Evolutionary conservation across 2,888 invertebrate genomes (phyloP).

Genomic region (Ichneumon xanthorius): DNA sequence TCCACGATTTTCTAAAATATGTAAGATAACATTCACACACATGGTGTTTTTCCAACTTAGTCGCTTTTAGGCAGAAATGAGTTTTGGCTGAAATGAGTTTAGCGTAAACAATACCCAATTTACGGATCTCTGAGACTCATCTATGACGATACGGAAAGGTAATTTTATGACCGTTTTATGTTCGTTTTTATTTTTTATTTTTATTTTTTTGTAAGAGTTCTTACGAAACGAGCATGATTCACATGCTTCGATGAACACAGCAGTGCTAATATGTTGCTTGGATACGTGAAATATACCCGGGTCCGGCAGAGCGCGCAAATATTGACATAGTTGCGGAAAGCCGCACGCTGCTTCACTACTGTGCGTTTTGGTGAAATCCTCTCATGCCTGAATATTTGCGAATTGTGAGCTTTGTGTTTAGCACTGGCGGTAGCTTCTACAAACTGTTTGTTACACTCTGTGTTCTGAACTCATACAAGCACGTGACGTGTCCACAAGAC

Average conservation of each 20-base stretch:
- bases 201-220: background rate
- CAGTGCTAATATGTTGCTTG: background rate
- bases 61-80: no score
- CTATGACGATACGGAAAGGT: no score
- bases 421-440: background rate
- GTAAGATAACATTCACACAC: no score
- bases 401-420: constrained; percentile 3
- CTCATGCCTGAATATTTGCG: constrained; percentile 19
- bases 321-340: background rate
- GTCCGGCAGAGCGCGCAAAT: background rate
- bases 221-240: background rate
- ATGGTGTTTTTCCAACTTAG: no score
- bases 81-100: no score
- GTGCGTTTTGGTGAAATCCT: background rate
- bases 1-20: no score
- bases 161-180: no score
- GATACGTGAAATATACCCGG: constrained; percentile 3
- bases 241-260: background rate
- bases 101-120: no score
- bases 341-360: background rate
- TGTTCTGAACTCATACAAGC: background rate
- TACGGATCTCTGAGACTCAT: no score
- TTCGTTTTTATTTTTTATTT: no score
- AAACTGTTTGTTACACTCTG: background rate
- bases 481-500: no score